A percentile compares a stretch with the other conserved stretches of the same genome.
These are phyloP conservation scores for Chirona hameri DNA, from an alignment of 2,888 invertebrate species.

Conservation along the genomic window DNA sequence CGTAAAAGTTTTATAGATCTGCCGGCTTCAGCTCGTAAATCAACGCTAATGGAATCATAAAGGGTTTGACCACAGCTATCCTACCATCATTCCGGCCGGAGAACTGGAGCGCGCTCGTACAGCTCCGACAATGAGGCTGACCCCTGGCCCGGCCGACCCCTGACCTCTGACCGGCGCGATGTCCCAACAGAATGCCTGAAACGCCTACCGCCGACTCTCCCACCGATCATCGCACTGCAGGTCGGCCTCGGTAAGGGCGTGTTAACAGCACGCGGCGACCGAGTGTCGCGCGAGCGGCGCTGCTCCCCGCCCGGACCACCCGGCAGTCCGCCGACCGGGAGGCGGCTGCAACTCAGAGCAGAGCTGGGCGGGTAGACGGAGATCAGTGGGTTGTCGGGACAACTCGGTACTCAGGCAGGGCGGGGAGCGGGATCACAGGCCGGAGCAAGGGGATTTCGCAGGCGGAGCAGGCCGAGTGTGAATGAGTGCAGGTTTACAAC, in stretches of 20 bases:
- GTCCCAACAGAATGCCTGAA: background rate
- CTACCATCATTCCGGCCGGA: background rate
- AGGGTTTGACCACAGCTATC: conserved; percentile 26
- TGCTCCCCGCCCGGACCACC: background rate
- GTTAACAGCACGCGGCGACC: background rate
- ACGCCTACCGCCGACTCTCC: background rate
- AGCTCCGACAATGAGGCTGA: background rate
- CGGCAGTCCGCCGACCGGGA: background rate
- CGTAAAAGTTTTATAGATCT: conserved; percentile 5
- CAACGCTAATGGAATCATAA: conserved; percentile 26
- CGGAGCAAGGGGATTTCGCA: background rate
- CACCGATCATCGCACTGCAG: background rate
- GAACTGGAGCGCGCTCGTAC: conserved; percentile 13
- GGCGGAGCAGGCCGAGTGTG: background rate
- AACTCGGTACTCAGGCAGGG: background rate
- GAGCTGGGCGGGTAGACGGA: background rate
- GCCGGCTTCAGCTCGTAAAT: conserved; percentile 12
- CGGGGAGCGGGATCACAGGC: background rate
- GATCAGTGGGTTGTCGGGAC: background rate
- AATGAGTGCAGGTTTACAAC: background rate
- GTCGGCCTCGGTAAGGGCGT: background rate
- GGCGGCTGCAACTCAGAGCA: background rate
- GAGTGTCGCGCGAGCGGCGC: background rate
- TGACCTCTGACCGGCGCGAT: background rate
- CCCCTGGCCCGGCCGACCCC: background rate